Evolutionary conservation across 2,888 invertebrate genomes (phyloP).

Genomic region (Ceraclea dissimilis): DNA sequence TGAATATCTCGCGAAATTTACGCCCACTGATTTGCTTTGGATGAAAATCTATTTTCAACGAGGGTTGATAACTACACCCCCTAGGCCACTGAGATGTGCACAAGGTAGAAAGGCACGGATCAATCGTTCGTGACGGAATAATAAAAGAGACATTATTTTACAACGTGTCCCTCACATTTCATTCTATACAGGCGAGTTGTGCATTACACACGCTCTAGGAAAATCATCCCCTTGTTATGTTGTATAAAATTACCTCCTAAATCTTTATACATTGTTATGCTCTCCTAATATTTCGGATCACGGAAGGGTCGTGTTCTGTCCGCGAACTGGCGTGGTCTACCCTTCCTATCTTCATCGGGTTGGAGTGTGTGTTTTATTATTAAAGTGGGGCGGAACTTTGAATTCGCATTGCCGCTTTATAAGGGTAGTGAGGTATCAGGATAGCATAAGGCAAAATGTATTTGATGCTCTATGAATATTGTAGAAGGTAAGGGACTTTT

Average conservation of each 20-base stretch:
- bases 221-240: conserved; percentile 3
- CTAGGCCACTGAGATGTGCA: background rate
- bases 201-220: background rate
- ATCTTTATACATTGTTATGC: conserved; percentile 12
- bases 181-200: background rate
- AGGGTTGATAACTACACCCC: background rate
- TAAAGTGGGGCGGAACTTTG: conserved; percentile 15
- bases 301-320: conserved; percentile 21
- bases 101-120: background rate
- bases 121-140: background rate
- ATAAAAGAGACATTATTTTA: background rate
- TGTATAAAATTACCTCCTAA: conserved; percentile 17
- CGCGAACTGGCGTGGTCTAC: conserved; percentile 17
- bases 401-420: conserved; percentile 4
- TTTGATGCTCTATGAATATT: background rate
- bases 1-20: conserved; percentile 1
- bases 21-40: conserved; percentile 4
- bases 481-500: no score
- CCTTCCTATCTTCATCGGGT: conserved; percentile 6
- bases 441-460: background rate
- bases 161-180: background rate
- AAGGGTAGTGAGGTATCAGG: conserved; percentile 8
- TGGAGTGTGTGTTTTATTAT: conserved; percentile 12
- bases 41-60: background rate
- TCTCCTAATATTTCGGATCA: conserved; percentile 19